Evolutionary conservation across 2,113 vertebrate species (phyloP).

Genomic region (Tursiops truncatus): DNA sequence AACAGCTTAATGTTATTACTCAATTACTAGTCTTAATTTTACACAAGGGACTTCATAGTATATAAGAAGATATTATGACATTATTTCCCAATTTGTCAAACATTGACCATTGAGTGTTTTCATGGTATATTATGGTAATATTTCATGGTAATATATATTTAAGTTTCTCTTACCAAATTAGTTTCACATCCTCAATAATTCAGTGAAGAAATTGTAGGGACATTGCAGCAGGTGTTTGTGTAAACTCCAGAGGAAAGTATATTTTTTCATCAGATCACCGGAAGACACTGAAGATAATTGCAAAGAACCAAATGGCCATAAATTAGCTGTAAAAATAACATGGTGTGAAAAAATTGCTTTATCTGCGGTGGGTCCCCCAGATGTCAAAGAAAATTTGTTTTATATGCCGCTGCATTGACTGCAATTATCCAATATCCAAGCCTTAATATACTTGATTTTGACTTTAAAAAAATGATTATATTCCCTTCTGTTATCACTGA

Average conservation of each 20-base stretch:
- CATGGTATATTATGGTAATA: neutral
- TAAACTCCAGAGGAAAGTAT: constrained; percentile 19
- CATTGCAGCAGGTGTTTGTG: neutral
- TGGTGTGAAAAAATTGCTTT: constrained; percentile 34
- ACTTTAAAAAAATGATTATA: constrained; percentile 12
- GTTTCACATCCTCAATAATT: neutral
- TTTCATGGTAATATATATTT: neutral
- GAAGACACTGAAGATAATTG: neutral
- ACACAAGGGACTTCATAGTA: neutral
- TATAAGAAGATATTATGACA: neutral
- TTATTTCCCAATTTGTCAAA: neutral
- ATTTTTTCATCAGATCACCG: neutral
- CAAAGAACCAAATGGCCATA: neutral
- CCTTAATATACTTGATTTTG: constrained; percentile 20
- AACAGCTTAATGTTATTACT: neutral
- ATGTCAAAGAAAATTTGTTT: neutral
- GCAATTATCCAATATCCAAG: neutral
- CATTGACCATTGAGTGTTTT: neutral
- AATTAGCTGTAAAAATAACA: constrained; percentile 32
- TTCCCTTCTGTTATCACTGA: neutral
- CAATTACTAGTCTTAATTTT: neutral
- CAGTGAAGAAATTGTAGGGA: neutral
- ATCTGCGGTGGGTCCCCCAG: neutral
- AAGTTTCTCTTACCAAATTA: neutral
- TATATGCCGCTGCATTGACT: neutral